Percentiles rank a stretch among this genome's conserved stretches.
Conservation (phyloP, 2,113 vertebrate species). For the Lipotes vexillifer region DNA sequence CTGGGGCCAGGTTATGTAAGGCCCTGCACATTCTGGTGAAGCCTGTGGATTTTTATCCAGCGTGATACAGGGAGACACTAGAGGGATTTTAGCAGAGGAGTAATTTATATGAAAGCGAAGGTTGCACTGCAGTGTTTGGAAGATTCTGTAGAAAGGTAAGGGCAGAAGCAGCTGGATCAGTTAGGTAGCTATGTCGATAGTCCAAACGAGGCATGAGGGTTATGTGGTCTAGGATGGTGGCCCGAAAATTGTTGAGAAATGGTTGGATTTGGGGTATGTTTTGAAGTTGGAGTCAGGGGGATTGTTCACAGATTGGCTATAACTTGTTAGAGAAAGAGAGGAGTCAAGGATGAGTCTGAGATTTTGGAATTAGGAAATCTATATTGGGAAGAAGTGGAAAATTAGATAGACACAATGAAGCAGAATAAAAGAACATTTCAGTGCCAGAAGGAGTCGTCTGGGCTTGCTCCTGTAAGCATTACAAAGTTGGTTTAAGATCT, state of each 20-base stretch:
- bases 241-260: neutral
- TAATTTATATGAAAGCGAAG: neutral
- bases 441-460: neutral
- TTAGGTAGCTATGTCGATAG: neutral
- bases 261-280: neutral
- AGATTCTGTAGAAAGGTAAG: neutral
- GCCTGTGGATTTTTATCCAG: neutral
- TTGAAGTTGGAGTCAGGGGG: neutral
- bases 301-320: neutral
- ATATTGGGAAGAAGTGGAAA: neutral
- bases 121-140: neutral
- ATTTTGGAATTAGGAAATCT: neutral
- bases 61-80: neutral
- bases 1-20: neutral
- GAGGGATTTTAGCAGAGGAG: neutral
- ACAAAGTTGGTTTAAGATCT: neutral
- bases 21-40: neutral
- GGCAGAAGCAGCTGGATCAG: neutral
- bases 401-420: neutral
- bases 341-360: neutral
- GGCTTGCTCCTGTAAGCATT: constrained; percentile 15
- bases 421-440: neutral
- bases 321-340: neutral
- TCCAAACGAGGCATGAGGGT: neutral
- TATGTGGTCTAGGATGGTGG: neutral